phyloP scores from a whole-genome alignment of 2,113 vertebrate species.

The Sylvietta virens region DNA sequence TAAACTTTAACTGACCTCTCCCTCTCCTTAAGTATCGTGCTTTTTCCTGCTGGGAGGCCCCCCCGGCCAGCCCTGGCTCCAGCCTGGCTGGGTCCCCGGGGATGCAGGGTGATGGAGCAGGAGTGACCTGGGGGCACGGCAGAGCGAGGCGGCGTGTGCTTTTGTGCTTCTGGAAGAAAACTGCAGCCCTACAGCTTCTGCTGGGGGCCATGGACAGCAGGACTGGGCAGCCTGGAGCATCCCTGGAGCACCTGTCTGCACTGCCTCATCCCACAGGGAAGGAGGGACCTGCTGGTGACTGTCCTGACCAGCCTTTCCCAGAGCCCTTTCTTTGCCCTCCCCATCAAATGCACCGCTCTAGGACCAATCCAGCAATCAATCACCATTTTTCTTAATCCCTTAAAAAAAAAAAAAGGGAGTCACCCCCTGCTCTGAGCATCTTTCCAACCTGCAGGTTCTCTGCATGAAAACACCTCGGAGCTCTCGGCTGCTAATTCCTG shows the following conservation, averaged over 20 bases:
- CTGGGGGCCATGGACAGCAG: background rate
- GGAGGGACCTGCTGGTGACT: background rate
- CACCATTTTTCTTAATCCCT: background rate
- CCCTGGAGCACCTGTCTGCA: background rate
- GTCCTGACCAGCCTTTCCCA: background rate
- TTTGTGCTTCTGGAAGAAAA: background rate
- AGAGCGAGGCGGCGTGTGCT: background rate
- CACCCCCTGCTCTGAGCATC: background rate
- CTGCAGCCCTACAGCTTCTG: background rate
- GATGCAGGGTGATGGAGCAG: background rate
- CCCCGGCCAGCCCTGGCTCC: background rate
- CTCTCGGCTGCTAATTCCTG: background rate
- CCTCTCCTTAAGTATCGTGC: background rate
- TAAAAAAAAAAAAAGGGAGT: background rate
- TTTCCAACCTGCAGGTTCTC: background rate
- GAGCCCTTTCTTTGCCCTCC: background rate
- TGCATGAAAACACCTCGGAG: background rate
- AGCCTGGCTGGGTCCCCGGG: background rate
- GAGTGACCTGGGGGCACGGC: background rate
- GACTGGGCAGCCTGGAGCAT: background rate
- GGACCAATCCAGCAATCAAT: background rate
- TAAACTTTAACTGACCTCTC: constrained; percentile 42
- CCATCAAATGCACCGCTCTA: accelerated
- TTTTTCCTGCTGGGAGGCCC: background rate
- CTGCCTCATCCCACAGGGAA: background rate